Conservation (phyloP, 2,888 invertebrate genomes). For the Cremastobaeus sp. region DNA sequence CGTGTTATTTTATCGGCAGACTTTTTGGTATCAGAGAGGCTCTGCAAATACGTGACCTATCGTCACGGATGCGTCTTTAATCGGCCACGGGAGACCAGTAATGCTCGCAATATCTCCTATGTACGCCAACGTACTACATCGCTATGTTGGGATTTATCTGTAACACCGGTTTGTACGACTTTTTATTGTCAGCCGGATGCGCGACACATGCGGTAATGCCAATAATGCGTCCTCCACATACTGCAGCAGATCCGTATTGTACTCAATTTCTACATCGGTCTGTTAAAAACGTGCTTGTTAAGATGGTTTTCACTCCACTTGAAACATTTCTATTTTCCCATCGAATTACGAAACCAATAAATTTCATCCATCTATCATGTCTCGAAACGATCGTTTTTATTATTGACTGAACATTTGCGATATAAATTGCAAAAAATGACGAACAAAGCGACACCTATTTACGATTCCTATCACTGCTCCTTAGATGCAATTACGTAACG, state of each 20-base stretch:
- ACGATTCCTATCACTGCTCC: slow-evolving; percentile 12
- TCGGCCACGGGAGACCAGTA: slow-evolving; percentile 24
- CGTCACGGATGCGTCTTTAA: slow-evolving; percentile 39
- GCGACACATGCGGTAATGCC: slow-evolving; percentile 54
- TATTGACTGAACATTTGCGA: no score
- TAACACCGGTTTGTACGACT: slow-evolving; percentile 50
- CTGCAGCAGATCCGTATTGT: slow-evolving; percentile 36
- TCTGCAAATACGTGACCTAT: slow-evolving; percentile 24
- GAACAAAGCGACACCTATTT: slow-evolving; percentile 4
- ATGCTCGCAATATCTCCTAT: slow-evolving; percentile 35
- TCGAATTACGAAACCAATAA: no score
- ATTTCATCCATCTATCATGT: no score
- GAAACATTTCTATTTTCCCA: no score
- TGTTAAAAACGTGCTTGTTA: no score
- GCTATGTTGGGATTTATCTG: slow-evolving; percentile 49
- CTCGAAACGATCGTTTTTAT: no score
- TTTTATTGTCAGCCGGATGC: slow-evolving; percentile 59
- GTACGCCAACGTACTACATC: slow-evolving; percentile 34
- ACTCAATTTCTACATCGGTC: slow-evolving; percentile 22
- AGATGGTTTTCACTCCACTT: no score
- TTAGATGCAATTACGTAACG: slow-evolving; percentile 25
- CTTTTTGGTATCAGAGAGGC: slow-evolving; percentile 5
- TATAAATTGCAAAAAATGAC: neutral
- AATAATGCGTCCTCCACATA: slow-evolving; percentile 43
- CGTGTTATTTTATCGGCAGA: slow-evolving; percentile 2